A percentile compares a stretch with the other conserved stretches of the same genome.
Conservation (phyloP, 2,888 invertebrate species). For the Morinoia aosen region DNA sequence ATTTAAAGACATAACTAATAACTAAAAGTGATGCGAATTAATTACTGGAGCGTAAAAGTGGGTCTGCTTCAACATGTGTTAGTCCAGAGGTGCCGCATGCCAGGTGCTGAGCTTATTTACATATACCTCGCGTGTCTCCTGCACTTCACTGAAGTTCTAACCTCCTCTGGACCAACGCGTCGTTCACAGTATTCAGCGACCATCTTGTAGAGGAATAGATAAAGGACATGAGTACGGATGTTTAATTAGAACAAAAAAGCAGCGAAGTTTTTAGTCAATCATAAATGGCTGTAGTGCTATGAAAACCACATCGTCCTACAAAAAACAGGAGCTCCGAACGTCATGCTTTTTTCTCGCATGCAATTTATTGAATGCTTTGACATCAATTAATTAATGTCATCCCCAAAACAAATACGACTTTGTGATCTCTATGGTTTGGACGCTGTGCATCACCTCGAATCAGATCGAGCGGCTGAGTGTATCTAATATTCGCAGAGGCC, state of each 20-base stretch:
- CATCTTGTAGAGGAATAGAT: not conserved
- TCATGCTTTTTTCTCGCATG: not conserved
- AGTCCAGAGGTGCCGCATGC: not conserved
- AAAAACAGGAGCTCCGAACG: not conserved
- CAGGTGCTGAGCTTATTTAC: not conserved
- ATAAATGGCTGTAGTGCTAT: not conserved
- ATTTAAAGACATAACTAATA: not conserved
- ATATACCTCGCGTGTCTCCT: not conserved
- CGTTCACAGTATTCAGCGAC: not conserved
- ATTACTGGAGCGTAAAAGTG: not conserved
- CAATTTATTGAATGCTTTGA: not conserved
- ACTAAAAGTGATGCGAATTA: not conserved
- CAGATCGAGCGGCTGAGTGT: not conserved
- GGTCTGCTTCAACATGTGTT: not conserved
- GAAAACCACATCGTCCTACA: not conserved
- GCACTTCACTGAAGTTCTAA: not conserved
- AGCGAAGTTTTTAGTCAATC: not conserved
- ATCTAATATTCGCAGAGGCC: not conserved
- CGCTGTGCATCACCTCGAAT: not conserved
- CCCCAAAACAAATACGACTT: not conserved
- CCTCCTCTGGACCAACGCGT: not conserved
- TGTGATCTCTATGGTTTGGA: not conserved
- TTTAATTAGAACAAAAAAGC: not conserved
- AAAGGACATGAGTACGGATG: not conserved
- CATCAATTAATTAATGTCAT: not conserved